These are phyloP conservation scores for Porites lutea DNA, from an alignment of 64 coral and sea anemone species.

Conservation along the genomic window DNA sequence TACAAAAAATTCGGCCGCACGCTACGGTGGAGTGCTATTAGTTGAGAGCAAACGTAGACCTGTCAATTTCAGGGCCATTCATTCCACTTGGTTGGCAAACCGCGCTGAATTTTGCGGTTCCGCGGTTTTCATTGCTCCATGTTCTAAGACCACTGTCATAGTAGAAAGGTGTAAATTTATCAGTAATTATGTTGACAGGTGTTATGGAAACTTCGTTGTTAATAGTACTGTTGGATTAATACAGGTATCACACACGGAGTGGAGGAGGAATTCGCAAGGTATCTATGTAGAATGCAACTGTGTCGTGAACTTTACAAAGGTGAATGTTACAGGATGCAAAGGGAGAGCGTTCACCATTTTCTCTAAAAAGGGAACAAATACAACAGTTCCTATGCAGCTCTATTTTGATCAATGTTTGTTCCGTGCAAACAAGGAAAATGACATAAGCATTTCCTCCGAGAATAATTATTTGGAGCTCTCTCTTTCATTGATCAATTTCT, in stretches of 20 bases:
- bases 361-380: not conserved
- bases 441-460: not conserved
- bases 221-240: not conserved
- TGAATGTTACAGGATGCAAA: not conserved
- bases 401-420: slow-evolving; percentile 14
- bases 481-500: not conserved
- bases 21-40: not conserved
- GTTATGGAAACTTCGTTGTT: not conserved
- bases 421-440: not conserved
- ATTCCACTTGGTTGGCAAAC: not conserved
- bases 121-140: not conserved
- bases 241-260: not conserved
- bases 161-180: not conserved
- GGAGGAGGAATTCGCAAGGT: not conserved
- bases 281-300: not conserved
- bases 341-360: not conserved
- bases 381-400: not conserved
- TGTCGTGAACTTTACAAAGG: slow-evolving; percentile 4
- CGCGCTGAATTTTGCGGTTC: not conserved
- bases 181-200: not conserved
- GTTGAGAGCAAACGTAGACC: not conserved
- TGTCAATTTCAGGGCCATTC: not conserved
- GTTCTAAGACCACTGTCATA: not conserved
- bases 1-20: not conserved
- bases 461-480: not conserved